A percentile compares a stretch with the other conserved stretches of the same genome.
Conservation (phyloP, 2,888 invertebrate genomes). For the Prosopocoilus inquinatus region DNA sequence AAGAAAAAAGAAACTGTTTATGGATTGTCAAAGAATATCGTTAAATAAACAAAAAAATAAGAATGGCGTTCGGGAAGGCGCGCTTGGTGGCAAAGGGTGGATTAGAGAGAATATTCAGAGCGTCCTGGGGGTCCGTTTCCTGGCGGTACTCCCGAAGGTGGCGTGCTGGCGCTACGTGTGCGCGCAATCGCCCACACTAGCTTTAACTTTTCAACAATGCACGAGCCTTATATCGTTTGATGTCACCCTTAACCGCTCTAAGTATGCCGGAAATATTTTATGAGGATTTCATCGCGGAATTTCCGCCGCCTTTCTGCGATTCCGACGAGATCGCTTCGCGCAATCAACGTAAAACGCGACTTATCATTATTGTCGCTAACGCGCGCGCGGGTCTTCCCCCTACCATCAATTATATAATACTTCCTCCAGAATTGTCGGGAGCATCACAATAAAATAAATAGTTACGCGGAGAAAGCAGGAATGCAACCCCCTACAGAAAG, state of each 20-base stretch:
- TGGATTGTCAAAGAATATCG: too few relatives aligned
- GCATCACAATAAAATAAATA: too few relatives aligned
- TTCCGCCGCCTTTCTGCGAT: background rate
- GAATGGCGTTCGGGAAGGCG: background rate
- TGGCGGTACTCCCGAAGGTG: slow-evolving; percentile 31
- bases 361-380: too few relatives aligned
- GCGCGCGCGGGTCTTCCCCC: too few relatives aligned
- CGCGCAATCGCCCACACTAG: slow-evolving; percentile 11
- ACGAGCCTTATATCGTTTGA: slow-evolving; percentile 29
- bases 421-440: too few relatives aligned
- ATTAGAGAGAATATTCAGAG: slow-evolving; percentile 30
- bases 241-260: slow-evolving; percentile 30
- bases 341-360: too few relatives aligned
- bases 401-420: too few relatives aligned
- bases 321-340: too few relatives aligned
- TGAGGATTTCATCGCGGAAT: slow-evolving; percentile 27
- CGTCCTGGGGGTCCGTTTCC: slow-evolving; percentile 31
- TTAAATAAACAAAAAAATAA: background rate
- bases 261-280: slow-evolving; percentile 29
- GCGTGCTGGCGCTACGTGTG: slow-evolving; percentile 25
- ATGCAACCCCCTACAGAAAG: too few relatives aligned
- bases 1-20: too few relatives aligned
- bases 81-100: slow-evolving; percentile 11
- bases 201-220: slow-evolving; percentile 32
- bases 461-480: too few relatives aligned